A percentile compares a stretch with the other conserved stretches of the same genome.
Evolutionary conservation across 2,888 invertebrate species (phyloP).

Genomic region (Resseliella maxima): DNA sequence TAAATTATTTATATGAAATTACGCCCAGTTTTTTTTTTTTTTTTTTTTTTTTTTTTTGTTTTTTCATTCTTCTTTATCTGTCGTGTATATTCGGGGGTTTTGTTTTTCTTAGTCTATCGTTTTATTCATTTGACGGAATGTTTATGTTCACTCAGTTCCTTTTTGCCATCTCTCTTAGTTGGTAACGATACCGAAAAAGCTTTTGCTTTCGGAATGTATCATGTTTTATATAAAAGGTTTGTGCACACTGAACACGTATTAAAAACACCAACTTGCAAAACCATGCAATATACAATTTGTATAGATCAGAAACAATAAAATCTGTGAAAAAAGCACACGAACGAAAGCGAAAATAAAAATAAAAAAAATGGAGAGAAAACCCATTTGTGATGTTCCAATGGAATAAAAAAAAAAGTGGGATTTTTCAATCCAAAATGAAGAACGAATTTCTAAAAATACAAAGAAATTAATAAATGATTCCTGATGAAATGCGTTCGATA

Average conservation of each 20-base stretch:
- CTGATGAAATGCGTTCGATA: background rate
- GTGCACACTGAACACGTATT: background rate
- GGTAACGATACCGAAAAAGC: too few species aligned
- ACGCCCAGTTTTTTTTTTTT: background rate
- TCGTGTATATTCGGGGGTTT: background rate
- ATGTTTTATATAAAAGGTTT: background rate
- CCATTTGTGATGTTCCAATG: background rate
- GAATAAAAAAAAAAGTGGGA: background rate
- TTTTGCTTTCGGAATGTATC: too few species aligned
- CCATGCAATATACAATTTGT: background rate
- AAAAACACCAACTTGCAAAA: background rate
- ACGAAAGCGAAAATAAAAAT: background rate
- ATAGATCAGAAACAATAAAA: background rate
- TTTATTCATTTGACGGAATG: background rate
- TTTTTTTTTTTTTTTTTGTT: background rate
- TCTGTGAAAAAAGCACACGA: background rate
- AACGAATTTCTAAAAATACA: background rate
- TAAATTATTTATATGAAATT: constrained; percentile 53
- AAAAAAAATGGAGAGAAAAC: too few species aligned
- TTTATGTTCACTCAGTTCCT: background rate
- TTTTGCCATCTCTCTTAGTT: constrained; percentile 4
- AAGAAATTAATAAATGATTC: constrained; percentile 13
- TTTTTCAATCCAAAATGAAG: too few species aligned
- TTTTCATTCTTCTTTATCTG: too few species aligned
- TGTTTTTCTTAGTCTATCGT: too few species aligned